phyloP scores from a whole-genome alignment of 2,888 invertebrate species.

The Plebejus argus region DNA sequence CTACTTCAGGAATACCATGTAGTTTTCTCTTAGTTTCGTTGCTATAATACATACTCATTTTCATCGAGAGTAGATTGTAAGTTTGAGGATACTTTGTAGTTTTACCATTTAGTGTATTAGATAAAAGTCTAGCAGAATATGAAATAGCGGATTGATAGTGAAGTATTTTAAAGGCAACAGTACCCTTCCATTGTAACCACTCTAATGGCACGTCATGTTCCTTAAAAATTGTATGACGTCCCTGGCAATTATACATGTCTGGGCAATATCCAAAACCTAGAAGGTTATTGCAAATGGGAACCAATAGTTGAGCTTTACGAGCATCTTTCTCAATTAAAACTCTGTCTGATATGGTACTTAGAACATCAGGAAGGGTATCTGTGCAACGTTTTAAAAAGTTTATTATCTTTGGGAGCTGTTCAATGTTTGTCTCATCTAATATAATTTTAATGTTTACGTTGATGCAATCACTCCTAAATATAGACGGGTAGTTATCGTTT shows the following conservation, averaged over 20 bases:
- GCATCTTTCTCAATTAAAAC: conserved; percentile 65
- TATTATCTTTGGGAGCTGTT: conserved; percentile 82
- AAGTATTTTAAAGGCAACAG: conserved; percentile 80
- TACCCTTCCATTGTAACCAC: conserved; percentile 77
- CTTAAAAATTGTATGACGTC: conserved; percentile 82
- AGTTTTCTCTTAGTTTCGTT: conserved; percentile 59
- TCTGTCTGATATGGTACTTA: conserved; percentile 56
- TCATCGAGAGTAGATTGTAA: conserved; percentile 58
- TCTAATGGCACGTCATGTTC: conserved; percentile 75
- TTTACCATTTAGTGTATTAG: conserved; percentile 48
- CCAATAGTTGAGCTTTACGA: conserved; percentile 60
- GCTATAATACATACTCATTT: conserved; percentile 65
- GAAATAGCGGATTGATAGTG: conserved; percentile 81
- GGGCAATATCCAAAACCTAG: conserved; percentile 85
- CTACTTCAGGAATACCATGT: conserved; percentile 69
- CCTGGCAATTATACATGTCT: conserved; percentile 76
- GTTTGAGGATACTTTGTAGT: conserved; percentile 58
- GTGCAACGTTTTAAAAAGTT: conserved; percentile 79
- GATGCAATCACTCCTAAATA: conserved; percentile 54
- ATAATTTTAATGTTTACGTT: conserved; percentile 75
- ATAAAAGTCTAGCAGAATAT: conserved; percentile 80
- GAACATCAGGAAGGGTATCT: conserved; percentile 56
- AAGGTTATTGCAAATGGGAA: conserved; percentile 81
- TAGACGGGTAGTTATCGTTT: conserved; percentile 80
- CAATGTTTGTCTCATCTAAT: conserved; percentile 80